phyloP scores from a whole-genome alignment of 2,888 invertebrate genomes.

The Lepidochitona cinerea region DNA sequence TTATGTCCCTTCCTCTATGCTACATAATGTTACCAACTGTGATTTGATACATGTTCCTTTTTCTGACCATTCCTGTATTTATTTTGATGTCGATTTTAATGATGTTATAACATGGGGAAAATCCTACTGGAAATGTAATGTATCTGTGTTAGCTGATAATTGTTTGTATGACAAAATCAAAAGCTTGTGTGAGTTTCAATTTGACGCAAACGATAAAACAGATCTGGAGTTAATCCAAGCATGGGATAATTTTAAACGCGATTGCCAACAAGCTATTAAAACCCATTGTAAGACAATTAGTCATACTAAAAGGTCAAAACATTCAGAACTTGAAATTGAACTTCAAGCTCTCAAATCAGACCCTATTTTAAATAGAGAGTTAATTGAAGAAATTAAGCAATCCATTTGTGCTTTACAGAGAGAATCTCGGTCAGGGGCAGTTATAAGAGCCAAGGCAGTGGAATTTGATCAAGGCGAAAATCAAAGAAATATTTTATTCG shows the following conservation, averaged over 20 bases:
- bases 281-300: not conserved
- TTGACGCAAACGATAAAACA: not conserved
- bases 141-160: not conserved
- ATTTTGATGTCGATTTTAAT: too few species aligned
- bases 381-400: not conserved
- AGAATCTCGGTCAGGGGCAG: not conserved
- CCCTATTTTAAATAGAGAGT: not conserved
- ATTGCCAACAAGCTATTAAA: not conserved
- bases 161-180: not conserved
- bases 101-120: too few species aligned
- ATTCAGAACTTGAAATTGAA: not conserved
- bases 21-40: too few species aligned
- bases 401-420: not conserved
- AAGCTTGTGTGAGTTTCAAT: not conserved
- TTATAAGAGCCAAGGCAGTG: not conserved
- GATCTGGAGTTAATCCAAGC: not conserved
- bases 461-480: not conserved
- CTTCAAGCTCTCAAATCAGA: not conserved
- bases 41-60: too few species aligned
- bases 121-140: slow-evolving; percentile 3
- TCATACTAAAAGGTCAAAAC: not conserved
- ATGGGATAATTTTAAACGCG: not conserved
- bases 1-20: too few species aligned
- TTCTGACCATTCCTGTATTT: too few species aligned
- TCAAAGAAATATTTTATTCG: not conserved